Evolutionary conservation across 92 coral and sea anemone species (phyloP), one percentile per base, ranked within the genome.

Genomic region (Isaurus tuberculatus): DNA sequence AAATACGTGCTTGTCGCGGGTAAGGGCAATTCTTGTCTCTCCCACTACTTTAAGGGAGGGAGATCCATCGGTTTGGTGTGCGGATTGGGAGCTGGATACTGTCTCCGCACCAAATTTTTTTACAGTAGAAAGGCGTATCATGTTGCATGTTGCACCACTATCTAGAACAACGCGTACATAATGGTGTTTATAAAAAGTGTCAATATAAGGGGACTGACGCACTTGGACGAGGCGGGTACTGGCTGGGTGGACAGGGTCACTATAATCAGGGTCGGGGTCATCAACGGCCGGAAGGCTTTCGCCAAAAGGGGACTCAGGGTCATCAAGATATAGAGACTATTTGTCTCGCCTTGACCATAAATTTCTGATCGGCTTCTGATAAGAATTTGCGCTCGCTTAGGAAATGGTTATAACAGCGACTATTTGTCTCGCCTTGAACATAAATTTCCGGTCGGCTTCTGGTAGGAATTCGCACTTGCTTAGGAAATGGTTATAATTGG

Each of bases 381-480:
- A 64, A 75, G 23, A 80, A 65, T 44, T 33, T 80, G 36, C 85
- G 64, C 57, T 79, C 84, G 49, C 84, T 79, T 33, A 80, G 58
- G 32, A 80, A 80, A 46, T 80, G 85, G 75, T 80, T 80, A 29
- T 65, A 26, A 71, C 36, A 51, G 33, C 75, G 72, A 37, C 85
- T 30, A n/a, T 82, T 82, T 82, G 86, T n/a, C 75, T 65, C 58
- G 85, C 85, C 63, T 65, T 80, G 66, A 71, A 61, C 77, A 81
- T 81, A 49, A 43, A 40, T 72, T 81, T 81, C 75, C 65, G 65
- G 77, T 81, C 75, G 44, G 43, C 19, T 33, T 36, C 74, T 40
- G 75, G 85, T 10, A 64, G 85, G 23, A 80, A 65, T 44, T 33
- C 64, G 36, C 85, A 80, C 57, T 79, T 73, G 49, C 84, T 79